Percentiles rank a stretch among this genome's conserved stretches.
phyloP scores from a whole-genome alignment of 2,888 invertebrate species.

The Gymnosoma rotundatum region DNA sequence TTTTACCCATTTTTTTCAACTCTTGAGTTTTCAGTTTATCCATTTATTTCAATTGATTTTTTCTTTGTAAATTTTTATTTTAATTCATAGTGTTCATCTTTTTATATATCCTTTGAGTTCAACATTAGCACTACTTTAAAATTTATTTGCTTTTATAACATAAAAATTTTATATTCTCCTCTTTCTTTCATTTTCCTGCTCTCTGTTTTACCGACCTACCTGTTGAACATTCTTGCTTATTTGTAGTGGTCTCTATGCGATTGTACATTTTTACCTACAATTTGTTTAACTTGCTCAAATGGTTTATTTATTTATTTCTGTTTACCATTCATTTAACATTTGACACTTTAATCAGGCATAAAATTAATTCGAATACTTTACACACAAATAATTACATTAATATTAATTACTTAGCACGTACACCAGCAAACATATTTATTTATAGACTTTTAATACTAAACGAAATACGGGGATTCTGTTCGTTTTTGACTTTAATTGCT shows the following conservation, averaged over 20 bases:
- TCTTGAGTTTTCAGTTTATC: too few relatives aligned
- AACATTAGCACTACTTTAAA: too few relatives aligned
- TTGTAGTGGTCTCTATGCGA: neutral
- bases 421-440: slow-evolving; percentile 5
- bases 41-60: too few relatives aligned
- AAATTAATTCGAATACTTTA: slow-evolving; percentile 77
- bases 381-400: slow-evolving; percentile 76
- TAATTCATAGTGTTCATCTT: too few relatives aligned
- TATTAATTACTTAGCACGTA: slow-evolving; percentile 75
- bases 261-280: neutral
- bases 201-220: too few relatives aligned
- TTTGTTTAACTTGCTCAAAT: slow-evolving; percentile 45
- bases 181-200: too few relatives aligned
- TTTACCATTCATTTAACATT: slow-evolving; percentile 64
- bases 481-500: too few relatives aligned
- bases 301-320: slow-evolving; percentile 37
- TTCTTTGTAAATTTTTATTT: too few relatives aligned
- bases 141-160: too few relatives aligned
- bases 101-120: too few relatives aligned
- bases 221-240: neutral
- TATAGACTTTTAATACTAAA: neutral
- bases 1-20: too few relatives aligned
- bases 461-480: slow-evolving; percentile 4
- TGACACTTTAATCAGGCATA: slow-evolving; percentile 80
- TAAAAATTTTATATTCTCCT: too few relatives aligned